Evolutionary conservation across 2,888 invertebrate genomes (phyloP).

Genomic region (Xylota sylvarum): DNA sequence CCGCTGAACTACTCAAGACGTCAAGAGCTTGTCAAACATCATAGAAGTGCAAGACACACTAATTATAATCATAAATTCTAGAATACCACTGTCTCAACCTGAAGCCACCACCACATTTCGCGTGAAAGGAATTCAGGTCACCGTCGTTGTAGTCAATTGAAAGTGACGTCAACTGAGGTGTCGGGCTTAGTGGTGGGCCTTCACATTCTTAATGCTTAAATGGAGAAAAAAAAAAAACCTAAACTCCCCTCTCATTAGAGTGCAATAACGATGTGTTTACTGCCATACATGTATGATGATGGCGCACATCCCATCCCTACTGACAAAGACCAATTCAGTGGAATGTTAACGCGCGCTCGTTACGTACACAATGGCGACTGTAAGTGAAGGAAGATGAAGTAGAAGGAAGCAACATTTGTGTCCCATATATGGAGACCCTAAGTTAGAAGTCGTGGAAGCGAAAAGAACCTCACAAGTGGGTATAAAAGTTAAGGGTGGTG

Average conservation of each 20-base stretch:
- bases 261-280: conserved; percentile 39
- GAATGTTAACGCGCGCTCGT: conserved; percentile 57
- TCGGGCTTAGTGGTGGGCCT: background rate
- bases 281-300: background rate
- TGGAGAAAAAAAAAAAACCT: conserved; percentile 17
- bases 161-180: conserved; percentile 51
- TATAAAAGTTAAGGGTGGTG: background rate
- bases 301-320: background rate
- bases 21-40: conserved; percentile 18
- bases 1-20: conserved; percentile 1
- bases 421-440: background rate
- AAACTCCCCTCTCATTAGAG: conserved; percentile 35
- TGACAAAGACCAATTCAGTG: conserved; percentile 56
- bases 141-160: background rate
- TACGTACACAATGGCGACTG: conserved; percentile 35
- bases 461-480: background rate
- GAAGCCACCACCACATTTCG: conserved; percentile 1
- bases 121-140: conserved; percentile 49
- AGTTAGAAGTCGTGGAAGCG: background rate
- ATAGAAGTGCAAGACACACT: conserved; percentile 22
- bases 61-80: conserved; percentile 50
- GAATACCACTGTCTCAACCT: conserved; percentile 26
- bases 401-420: conserved; percentile 1
- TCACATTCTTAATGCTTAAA: conserved; percentile 9
- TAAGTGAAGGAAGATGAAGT: conserved; percentile 18